Conservation (phyloP, 2,797 vertebrate species). For the Lerista edwardsae region DNA sequence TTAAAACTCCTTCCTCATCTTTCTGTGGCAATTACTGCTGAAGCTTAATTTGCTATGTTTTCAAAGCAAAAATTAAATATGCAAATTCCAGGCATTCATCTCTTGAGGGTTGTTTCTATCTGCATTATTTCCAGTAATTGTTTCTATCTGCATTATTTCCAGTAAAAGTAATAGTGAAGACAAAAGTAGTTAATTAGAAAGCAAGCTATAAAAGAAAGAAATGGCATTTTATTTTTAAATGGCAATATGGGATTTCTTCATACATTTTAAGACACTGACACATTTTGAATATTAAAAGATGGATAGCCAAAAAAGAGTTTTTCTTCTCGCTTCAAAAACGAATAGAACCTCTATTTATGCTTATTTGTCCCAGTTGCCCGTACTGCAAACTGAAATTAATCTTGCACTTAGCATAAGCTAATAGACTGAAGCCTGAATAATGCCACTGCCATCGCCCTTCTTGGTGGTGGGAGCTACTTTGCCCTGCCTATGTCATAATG, state of each 20-base stretch:
- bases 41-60: slow-evolving; percentile 54
- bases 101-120: slow-evolving; percentile 54
- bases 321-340: too few species aligned
- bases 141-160: slow-evolving; percentile 60
- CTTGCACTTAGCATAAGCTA: too few species aligned
- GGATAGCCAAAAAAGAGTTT: too few species aligned
- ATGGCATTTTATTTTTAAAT: slow-evolving; percentile 19
- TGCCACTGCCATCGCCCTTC: too few species aligned
- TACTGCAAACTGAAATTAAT: too few species aligned
- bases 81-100: slow-evolving; percentile 46
- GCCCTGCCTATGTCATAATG: too few species aligned
- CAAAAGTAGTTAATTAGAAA: slow-evolving; percentile 31
- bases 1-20: slow-evolving; percentile 13
- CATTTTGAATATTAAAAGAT: too few species aligned
- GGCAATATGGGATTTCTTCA: neutral
- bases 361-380: too few species aligned
- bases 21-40: slow-evolving; percentile 26
- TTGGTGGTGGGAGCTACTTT: too few species aligned
- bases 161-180: slow-evolving; percentile 18
- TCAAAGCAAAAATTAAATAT: slow-evolving; percentile 59
- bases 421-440: too few species aligned
- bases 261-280: neutral
- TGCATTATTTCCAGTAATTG: slow-evolving; percentile 51
- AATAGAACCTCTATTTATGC: too few species aligned
- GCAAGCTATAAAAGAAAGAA: slow-evolving; percentile 19